phyloP scores from a whole-genome alignment of 2,888 invertebrate genomes.

The Apocheima hispidaria region DNA sequence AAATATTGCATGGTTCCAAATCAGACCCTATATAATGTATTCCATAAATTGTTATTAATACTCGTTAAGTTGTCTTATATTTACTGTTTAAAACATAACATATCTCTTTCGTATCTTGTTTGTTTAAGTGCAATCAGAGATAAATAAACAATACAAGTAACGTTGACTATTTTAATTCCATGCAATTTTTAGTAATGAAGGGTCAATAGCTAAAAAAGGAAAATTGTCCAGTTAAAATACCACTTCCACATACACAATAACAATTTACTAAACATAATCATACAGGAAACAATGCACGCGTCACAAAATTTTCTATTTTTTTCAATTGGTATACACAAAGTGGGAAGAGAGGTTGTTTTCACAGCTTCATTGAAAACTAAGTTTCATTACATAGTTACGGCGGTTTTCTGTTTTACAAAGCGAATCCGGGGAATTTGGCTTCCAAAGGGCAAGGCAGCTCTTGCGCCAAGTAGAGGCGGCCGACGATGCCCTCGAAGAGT shows the following conservation, averaged over 20 bases:
- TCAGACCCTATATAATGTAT: not conserved
- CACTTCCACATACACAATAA: not conserved
- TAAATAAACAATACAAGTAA: conserved; percentile 13
- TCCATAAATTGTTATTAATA: conserved; percentile 9
- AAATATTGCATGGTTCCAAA: too few relatives aligned
- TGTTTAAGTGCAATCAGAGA: conserved; percentile 19
- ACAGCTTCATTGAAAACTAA: not conserved
- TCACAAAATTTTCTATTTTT: too few relatives aligned
- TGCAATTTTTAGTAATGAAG: not conserved
- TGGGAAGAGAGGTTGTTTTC: not conserved
- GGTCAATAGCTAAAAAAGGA: not conserved
- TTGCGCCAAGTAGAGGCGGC: conserved; percentile 90
- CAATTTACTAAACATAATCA: not conserved
- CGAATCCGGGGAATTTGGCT: conserved; percentile 92
- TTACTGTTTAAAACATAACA: conserved; percentile 28
- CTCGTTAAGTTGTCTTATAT: conserved; percentile 14
- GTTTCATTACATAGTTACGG: not conserved
- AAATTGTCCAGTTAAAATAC: not conserved
- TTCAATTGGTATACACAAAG: too few relatives aligned
- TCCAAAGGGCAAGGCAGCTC: conserved; percentile 88
- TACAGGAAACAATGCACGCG: not conserved
- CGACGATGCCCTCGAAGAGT: conserved; percentile 93
- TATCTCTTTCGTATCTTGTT: conserved; percentile 18
- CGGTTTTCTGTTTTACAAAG: conserved; percentile 60
- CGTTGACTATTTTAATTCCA: conserved; percentile 5